Evolutionary conservation across 2,113 vertebrate genomes (phyloP).

Genomic region (Aspiorhynchus laticeps): DNA sequence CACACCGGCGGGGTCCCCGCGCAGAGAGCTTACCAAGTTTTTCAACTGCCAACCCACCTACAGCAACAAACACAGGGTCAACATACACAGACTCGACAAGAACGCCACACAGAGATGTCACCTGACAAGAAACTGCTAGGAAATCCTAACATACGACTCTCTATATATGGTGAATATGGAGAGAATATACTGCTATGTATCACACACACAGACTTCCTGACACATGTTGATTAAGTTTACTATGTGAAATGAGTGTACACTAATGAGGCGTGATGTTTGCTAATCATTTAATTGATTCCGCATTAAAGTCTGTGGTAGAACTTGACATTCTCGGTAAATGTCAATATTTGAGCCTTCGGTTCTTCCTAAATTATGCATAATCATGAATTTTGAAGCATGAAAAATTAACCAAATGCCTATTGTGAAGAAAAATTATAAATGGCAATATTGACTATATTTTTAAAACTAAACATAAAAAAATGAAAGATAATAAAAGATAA

Average conservation of each 20-base stretch:
- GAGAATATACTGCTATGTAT: neutral
- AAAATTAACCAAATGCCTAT: neutral
- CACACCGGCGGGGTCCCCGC: constrained; percentile 98
- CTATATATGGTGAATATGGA: constrained; percentile 35
- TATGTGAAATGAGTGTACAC: neutral
- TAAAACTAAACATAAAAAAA: neutral
- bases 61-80: constrained; percentile 65
- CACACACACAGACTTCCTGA: constrained; percentile 13
- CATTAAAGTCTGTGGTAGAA: neutral
- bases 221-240: neutral
- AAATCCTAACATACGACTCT: neutral
- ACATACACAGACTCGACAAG: constrained; percentile 52
- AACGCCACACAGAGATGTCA: constrained; percentile 39
- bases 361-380: neutral
- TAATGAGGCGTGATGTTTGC: neutral
- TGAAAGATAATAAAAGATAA: neutral
- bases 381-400: neutral
- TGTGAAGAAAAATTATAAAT: neutral
- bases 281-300: neutral
- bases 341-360: neutral
- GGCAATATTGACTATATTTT: neutral
- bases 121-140: neutral
- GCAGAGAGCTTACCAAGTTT: constrained; percentile 98
- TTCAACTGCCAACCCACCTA: constrained; percentile 89
- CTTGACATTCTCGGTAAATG: constrained; percentile 6